phyloP scores from a whole-genome alignment of 30 jellyfish, hydroid and myxozoan genomes.

The Aurelia aurita complex sp. Pacific region DNA sequence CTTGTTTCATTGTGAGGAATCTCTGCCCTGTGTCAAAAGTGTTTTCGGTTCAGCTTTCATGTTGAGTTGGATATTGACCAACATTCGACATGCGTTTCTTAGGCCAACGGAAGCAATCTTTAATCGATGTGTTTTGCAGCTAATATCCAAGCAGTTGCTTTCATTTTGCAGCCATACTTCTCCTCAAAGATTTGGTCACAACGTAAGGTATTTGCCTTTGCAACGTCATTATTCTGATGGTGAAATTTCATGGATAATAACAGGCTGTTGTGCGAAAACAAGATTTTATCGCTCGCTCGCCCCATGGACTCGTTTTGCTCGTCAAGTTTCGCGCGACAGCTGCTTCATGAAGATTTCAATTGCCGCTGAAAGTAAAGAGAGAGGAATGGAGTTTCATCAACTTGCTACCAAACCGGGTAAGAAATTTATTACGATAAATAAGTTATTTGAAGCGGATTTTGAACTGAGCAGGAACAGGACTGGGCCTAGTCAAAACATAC shows the following conservation, averaged over 20 bases:
- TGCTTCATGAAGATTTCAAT: conserved; percentile 29
- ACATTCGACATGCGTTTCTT: conserved; percentile 59
- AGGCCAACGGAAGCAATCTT: conserved; percentile 60
- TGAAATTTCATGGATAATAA: conserved; percentile 9
- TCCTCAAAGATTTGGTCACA: too few relatives aligned
- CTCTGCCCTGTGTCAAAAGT: conserved; percentile 9
- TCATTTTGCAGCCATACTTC: too few relatives aligned
- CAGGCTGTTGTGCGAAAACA: conserved; percentile 37
- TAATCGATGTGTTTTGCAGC: background rate
- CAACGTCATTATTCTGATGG: background rate
- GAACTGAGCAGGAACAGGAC: background rate
- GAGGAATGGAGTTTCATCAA: conserved; percentile 47
- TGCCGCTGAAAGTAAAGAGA: background rate
- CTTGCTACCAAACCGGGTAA: conserved; percentile 45
- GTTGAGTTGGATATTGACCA: conserved; percentile 53
- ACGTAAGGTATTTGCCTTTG: too few relatives aligned
- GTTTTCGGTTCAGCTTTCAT: conserved; percentile 21
- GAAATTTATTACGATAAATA: background rate
- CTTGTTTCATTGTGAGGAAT: background rate
- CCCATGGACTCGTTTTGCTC: conserved; percentile 41
- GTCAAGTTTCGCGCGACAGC: conserved; percentile 39
- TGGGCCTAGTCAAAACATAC: conserved; percentile 74
- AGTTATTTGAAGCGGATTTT: background rate
- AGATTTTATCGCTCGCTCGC: conserved; percentile 9
- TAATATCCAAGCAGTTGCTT: background rate